Evolutionary conservation across 2,113 vertebrate genomes (phyloP), one percentile per base, ranked within the genome.

Genomic region (Psilopsiagon aurifrons): DNA sequence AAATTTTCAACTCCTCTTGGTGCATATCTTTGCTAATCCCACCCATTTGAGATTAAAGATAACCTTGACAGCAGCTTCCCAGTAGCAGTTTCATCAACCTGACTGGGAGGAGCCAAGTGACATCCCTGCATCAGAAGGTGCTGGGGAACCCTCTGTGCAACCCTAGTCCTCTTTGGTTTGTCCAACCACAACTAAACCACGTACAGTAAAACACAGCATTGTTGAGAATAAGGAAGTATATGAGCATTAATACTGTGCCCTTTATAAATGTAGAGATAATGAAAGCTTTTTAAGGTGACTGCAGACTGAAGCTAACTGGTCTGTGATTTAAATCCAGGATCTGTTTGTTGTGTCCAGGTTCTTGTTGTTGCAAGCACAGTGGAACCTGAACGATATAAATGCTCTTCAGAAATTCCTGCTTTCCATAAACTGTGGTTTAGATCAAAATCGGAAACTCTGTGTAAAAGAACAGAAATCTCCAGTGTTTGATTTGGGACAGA

Each of bases 401-500:
- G 10, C 51, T 78, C 59, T 81, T 93, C 88, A 80, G 37, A 86
- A 96, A 96, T 74, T 89, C 68, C 87, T 94, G 71, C 70, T 93
- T 96, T 96, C 83, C 83, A 68, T 70, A 96, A 97, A 97, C 73
- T 93, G 90, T 80, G 70, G 2, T 0, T 57, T 1, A 15, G 64
- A 92, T 94, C 95, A 95, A 92, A 94, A 95, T 90, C 80, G 78
- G 86, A 94, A 84, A 35, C 80, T 87, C 86, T 62, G 46, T 35
- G 70, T 54, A 87, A 79, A 63, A 94, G 89, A 82, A 95, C 83
- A 97, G 87, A 96, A 91, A 81, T 79, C 82, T 90, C 74, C 85
- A 93, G 85, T 47, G 89, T 94, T 92, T 95, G 92, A 95, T 94
- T 94, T 86, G 82, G 88, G 94, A 88, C 90, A 93, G 89, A 95